phyloP scores from a whole-genome alignment of 2,797 vertebrate genomes.

The Eulemur albifrons region DNA sequence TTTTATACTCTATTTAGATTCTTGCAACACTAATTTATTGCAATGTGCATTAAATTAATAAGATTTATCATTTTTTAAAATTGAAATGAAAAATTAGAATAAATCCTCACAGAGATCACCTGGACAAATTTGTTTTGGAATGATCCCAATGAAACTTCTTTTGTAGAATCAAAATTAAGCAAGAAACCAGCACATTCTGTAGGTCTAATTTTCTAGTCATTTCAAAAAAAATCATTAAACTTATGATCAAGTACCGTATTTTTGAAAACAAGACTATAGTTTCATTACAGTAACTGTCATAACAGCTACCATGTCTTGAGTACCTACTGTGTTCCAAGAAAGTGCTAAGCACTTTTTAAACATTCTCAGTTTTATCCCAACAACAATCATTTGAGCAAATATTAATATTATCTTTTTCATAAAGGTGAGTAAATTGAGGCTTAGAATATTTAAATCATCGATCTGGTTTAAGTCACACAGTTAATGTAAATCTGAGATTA shows the following conservation, averaged over 20 bases:
- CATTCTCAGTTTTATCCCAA: not conserved
- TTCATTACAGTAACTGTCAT: not conserved
- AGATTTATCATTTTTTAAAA: not conserved
- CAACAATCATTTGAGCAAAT: not conserved
- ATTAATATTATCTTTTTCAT: not conserved
- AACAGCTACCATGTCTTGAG: not conserved
- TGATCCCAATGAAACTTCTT: not conserved
- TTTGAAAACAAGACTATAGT: not conserved
- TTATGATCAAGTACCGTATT: not conserved
- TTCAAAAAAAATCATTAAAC: conserved; percentile 5
- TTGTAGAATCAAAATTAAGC: conserved; percentile 3
- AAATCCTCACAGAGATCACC: not conserved
- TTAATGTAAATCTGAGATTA: not conserved
- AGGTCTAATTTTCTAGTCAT: not conserved
- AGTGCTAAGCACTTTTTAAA: not conserved
- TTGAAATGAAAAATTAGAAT: not conserved
- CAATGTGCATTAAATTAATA: not conserved
- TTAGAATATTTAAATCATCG: not conserved
- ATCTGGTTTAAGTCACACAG: not conserved
- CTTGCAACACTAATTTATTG: not conserved
- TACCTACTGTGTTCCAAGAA: not conserved
- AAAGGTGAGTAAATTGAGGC: not conserved
- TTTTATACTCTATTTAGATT: not conserved
- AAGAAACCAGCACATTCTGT: not conserved
- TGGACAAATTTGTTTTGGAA: not conserved